Percentiles rank a stretch among this genome's conserved stretches.
Conservation (phyloP, 2,113 vertebrate genomes). For the Miniopterus natalensis region DNA sequence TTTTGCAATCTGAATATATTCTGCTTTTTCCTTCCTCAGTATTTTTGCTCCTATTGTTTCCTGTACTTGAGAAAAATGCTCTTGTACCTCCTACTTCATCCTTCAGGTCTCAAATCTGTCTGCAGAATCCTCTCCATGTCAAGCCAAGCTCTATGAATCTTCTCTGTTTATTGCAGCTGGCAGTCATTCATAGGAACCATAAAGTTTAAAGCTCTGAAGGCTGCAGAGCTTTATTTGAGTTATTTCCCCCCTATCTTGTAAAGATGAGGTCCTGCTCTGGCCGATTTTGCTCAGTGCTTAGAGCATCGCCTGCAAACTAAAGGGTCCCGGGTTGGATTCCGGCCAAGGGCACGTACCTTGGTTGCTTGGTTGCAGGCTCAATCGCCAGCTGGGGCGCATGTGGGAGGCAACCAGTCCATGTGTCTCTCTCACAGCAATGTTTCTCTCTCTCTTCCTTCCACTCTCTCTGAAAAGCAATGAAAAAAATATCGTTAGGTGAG, state of each 20-base stretch:
- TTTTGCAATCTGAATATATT: background rate
- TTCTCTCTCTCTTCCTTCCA: too few relatives aligned
- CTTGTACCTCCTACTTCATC: background rate
- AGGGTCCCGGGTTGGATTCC: too few relatives aligned
- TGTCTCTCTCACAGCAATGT: too few relatives aligned
- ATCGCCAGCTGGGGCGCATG: too few relatives aligned
- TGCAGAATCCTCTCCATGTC: background rate
- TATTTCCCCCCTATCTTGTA: constrained; percentile 1
- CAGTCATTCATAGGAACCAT: constrained; percentile 1
- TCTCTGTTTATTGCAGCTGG: background rate
- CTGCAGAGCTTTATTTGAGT: background rate
- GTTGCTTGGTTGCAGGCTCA: too few relatives aligned
- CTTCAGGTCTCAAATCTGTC: background rate
- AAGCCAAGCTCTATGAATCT: background rate
- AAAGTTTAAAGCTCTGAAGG: background rate
- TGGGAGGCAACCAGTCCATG: too few relatives aligned
- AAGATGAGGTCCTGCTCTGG: background rate
- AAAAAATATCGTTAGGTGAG: too few relatives aligned
- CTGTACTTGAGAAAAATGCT: background rate
- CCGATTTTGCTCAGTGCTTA: too few relatives aligned
- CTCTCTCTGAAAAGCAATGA: too few relatives aligned
- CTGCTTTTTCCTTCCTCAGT: background rate
- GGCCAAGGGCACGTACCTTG: too few relatives aligned
- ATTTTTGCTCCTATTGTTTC: background rate
- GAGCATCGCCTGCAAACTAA: too few relatives aligned